Evolutionary conservation across 1,140 invertebrate genomes (phyloP), one percentile per base, ranked within the genome.

Genomic region (Bombus waltoni): DNA sequence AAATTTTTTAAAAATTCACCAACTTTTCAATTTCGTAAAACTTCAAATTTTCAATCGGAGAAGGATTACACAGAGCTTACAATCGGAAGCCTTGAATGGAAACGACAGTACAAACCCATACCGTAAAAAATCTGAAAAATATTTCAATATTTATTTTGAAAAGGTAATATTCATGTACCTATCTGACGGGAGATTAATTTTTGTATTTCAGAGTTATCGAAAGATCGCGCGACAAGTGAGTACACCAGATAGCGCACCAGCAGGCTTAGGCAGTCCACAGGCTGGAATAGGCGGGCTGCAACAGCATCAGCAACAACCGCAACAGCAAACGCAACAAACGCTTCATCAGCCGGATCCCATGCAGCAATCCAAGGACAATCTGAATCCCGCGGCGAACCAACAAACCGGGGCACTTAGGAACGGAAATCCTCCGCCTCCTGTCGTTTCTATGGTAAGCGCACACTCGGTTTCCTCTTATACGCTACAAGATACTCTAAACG

Each of bases 351-450:
- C 92, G 35, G 95, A 95, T 88, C 93, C 94, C 79, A 95, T 95
- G 95, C 94, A 95, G 94, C 94, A 95, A 80, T 92, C 94, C 85
- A 95, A 95, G 91, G 95, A 95, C 90, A 94, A 92, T 91, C 92
- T 95, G 18, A 95, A 95, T 89, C 91, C 94, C 47, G 92, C 92
- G 89, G 92, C 92, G 87, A 93, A 90, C 90, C 95, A 95, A 89
- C 94, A 95, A 93, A 87, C 94, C 77, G 93, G 93, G 78, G 87
- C 92, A 75, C 92, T 95, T 59, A 93, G 95, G 82, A 95, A 95
- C 93, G 95, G 95, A 75, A 95, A 95, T 83, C 93, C 94, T 70
- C 94, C 93, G 47, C 93, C 95, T 79, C 94, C 95, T 47, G 95
- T 95, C 83, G 95, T 95, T 53, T 94, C 94, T 47, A 95, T 95